A percentile compares a stretch with the other conserved stretches of the same genome.
Evolutionary conservation across 2,113 vertebrate genomes (phyloP).

Genomic region (Astur gentilis): DNA sequence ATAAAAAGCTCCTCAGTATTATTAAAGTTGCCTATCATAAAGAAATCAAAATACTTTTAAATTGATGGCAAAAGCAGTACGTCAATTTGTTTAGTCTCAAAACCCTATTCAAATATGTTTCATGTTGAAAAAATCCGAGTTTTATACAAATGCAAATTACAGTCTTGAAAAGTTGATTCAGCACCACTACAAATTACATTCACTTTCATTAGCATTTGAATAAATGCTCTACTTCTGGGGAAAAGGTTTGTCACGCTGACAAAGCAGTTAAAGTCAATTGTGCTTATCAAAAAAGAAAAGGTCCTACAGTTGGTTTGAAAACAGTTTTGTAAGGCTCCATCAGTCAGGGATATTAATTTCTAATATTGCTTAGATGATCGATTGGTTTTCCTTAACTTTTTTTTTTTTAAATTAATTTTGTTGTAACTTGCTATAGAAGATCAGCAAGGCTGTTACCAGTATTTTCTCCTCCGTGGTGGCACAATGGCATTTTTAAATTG

Average conservation of each 20-base stretch:
- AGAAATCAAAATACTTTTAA: not conserved
- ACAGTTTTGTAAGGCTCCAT: not conserved
- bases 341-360: not conserved
- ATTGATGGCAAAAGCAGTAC: not conserved
- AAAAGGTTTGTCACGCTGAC: not conserved
- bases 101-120: not conserved
- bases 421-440: not conserved
- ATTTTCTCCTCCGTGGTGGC: not conserved
- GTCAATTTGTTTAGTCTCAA: slow-evolving; percentile 16
- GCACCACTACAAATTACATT: not conserved
- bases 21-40: not conserved
- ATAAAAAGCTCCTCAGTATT: not conserved
- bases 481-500: not conserved
- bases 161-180: slow-evolving; percentile 26
- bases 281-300: not conserved
- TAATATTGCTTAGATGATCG: not conserved
- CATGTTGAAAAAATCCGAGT: not conserved
- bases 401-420: not conserved
- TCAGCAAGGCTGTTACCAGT: not conserved
- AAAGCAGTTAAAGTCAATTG: not conserved
- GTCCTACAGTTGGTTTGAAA: not conserved
- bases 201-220: slow-evolving; percentile 29
- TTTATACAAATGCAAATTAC: slow-evolving; percentile 10
- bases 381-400: not conserved
- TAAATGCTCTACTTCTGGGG: not conserved